Percentiles rank a stretch among this genome's conserved stretches.
These are phyloP conservation scores for Pygoscelis adeliae DNA, from an alignment of 2,113 vertebrate genomes.

Conservation along the genomic window DNA sequence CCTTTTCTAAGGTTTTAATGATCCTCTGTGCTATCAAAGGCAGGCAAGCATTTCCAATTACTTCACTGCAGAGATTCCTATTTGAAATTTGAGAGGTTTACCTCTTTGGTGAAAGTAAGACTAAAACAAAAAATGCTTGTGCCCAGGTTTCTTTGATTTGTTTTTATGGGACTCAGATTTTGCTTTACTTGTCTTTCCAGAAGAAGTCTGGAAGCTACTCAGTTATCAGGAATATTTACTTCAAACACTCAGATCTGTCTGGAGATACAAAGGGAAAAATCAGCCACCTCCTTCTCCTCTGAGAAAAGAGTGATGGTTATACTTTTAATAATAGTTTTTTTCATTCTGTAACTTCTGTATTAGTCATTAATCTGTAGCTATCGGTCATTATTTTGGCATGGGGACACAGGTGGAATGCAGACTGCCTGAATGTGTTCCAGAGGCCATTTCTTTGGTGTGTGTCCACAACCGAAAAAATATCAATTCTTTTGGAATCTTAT, in stretches of 20 bases:
- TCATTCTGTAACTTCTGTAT: neutral
- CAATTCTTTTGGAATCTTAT: neutral
- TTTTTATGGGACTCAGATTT: neutral
- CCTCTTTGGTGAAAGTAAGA: neutral
- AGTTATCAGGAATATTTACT: conserved; percentile 16
- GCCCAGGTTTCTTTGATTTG: neutral
- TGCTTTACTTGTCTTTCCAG: neutral
- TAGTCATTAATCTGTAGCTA: neutral
- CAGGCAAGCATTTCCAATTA: neutral
- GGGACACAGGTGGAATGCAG: neutral
- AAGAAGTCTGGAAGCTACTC: neutral
- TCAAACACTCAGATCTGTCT: neutral
- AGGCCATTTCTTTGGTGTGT: neutral
- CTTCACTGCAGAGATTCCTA: neutral
- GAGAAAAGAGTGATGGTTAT: neutral
- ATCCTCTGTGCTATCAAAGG: neutral
- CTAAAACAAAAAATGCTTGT: neutral
- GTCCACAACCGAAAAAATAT: neutral
- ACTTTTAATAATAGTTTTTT: neutral
- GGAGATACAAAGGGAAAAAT: neutral
- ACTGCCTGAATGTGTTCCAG: neutral
- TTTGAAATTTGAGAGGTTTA: neutral
- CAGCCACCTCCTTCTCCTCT: neutral
- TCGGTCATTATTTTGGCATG: neutral
- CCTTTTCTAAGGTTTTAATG: neutral